These are phyloP conservation scores for Lamellibrachia columna DNA, from an alignment of 2,888 invertebrate genomes.

Conservation along the genomic window DNA sequence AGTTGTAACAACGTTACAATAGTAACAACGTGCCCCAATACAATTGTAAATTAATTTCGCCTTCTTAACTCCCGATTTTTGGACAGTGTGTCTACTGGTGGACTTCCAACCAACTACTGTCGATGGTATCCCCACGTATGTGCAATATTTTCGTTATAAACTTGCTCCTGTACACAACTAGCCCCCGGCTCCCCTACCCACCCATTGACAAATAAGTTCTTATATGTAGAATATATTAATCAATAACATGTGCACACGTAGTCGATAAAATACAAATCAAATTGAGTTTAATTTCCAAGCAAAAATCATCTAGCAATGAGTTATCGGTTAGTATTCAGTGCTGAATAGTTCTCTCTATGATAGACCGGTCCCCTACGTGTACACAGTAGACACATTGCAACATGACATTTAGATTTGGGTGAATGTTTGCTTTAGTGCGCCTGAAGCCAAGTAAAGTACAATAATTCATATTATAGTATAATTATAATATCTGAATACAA, in stretches of 20 bases:
- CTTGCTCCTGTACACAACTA: no score
- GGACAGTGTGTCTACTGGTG: no score
- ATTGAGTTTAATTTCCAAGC: neutral
- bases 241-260: neutral
- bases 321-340: neutral
- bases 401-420: neutral
- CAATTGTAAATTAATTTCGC: no score
- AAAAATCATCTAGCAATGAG: neutral
- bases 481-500: neutral
- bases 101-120: no score
- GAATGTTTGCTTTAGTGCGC: neutral
- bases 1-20: no score
- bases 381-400: neutral
- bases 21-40: no score
- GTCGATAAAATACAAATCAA: neutral
- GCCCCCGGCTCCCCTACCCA: no score
- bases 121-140: no score
- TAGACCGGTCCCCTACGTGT: neutral
- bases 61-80: no score
- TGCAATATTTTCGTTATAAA: no score
- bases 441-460: neutral
- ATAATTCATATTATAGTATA: neutral
- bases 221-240: neutral
- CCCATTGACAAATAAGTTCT: no score
- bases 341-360: neutral